A percentile compares a stretch with the other conserved stretches of the same genome.
Evolutionary conservation across 2,888 invertebrate genomes (phyloP).

Genomic region (Eristalinus sepulchralis): DNA sequence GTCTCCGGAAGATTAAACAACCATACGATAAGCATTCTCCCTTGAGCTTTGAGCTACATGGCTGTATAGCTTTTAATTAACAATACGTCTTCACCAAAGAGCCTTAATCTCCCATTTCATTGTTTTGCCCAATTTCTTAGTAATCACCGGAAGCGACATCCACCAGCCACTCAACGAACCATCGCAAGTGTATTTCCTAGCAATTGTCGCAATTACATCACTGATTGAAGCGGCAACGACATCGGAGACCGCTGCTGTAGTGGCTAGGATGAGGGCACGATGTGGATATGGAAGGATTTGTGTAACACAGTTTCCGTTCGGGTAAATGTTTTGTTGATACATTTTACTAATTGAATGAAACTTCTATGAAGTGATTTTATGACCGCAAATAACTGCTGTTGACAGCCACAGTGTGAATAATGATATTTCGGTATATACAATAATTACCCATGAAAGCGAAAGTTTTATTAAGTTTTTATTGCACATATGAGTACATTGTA

Average conservation of each 20-base stretch:
- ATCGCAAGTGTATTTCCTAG: conserved; percentile 33
- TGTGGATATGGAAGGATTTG: conserved; percentile 40
- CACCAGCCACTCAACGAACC: conserved; percentile 17
- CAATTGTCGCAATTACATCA: conserved; percentile 48
- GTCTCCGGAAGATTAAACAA: background rate
- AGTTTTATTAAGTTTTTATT: background rate
- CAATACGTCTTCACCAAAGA: conserved; percentile 43
- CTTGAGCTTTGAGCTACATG: background rate
- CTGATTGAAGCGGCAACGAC: conserved; percentile 24
- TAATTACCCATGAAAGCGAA: background rate
- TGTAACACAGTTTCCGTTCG: conserved; percentile 28
- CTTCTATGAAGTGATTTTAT: conserved; percentile 52
- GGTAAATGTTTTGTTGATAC: conserved; percentile 53
- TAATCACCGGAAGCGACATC: conserved; percentile 40
- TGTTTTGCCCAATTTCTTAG: conserved; percentile 53
- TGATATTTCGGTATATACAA: background rate
- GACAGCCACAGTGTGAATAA: conserved; percentile 46
- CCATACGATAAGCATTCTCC: background rate
- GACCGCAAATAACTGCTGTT: conserved; percentile 53
- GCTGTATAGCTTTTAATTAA: conserved; percentile 48
- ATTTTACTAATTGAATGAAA: conserved; percentile 55
- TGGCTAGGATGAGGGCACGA: background rate
- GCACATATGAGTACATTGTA: background rate
- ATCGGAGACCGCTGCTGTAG: background rate
- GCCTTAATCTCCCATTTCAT: conserved; percentile 42